These are phyloP conservation scores for Xenus cinereus DNA, from an alignment of 2,113 vertebrate genomes.

Conservation along the genomic window DNA sequence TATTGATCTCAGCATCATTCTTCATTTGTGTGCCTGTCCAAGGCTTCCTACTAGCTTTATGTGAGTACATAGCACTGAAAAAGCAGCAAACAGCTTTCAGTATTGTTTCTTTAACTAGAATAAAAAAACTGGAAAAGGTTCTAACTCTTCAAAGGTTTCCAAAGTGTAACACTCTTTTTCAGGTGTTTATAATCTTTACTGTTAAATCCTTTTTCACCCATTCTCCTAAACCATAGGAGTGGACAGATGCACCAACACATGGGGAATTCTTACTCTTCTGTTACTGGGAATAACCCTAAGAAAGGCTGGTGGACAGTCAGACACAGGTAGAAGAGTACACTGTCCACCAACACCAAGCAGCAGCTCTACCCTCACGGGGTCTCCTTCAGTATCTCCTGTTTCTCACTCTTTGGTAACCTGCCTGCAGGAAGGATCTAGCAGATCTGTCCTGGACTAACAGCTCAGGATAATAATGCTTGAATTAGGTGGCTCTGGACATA, in stretches of 20 bases:
- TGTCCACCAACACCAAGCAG: background rate
- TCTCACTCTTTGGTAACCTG: background rate
- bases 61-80: background rate
- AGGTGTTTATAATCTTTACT: background rate
- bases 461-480: background rate
- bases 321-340: background rate
- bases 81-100: background rate
- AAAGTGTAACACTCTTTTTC: background rate
- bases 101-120: background rate
- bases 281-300: background rate
- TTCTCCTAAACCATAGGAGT: background rate
- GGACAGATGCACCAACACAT: background rate
- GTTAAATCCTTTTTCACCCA: background rate
- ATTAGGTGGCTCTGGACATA: background rate
- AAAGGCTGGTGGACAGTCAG: background rate
- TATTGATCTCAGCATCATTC: background rate
- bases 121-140: background rate
- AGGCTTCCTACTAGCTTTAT: background rate
- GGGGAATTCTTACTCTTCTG: background rate
- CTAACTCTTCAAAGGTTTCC: background rate
- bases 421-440: background rate
- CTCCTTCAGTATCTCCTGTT: accelerated
- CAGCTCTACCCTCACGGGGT: accelerated
- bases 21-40: background rate
- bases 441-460: background rate